Conservation (phyloP, 2,113 vertebrate genomes). For the Ophiodon elongatus region DNA sequence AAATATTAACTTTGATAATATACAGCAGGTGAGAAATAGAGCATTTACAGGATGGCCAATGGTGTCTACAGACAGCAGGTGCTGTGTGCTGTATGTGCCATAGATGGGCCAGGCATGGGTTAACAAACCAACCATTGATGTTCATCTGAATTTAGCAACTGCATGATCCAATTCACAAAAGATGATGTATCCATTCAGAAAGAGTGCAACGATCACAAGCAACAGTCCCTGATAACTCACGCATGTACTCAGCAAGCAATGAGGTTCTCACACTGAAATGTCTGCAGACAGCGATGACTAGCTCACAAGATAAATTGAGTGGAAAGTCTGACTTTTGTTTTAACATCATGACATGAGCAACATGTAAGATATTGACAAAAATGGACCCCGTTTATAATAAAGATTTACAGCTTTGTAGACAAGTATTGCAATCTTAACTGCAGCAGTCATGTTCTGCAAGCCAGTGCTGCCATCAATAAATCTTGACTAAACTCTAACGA, state of each 20-base stretch:
- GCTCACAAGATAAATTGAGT: background rate
- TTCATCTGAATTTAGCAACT: background rate
- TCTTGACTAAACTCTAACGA: background rate
- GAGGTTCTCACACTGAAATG: background rate
- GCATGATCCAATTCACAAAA: background rate
- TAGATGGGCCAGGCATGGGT: background rate
- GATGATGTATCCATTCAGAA: background rate
- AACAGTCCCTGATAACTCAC: background rate
- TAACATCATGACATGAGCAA: background rate
- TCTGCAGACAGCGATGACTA: background rate
- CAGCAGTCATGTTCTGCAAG: slow-evolving; percentile 5
- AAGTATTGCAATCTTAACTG: background rate
- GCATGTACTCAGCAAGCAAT: background rate
- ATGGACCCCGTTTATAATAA: slow-evolving; percentile 11
- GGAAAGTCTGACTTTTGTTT: slow-evolving; percentile 20
- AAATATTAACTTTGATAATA: background rate
- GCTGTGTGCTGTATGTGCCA: background rate
- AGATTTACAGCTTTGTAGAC: slow-evolving; percentile 5
- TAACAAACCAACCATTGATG: background rate
- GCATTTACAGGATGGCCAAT: background rate
- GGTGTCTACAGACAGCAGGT: slow-evolving; percentile 15
- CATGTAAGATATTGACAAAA: background rate
- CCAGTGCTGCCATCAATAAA: background rate
- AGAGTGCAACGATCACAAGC: background rate
- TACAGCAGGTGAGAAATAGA: background rate